Base-by-base conservation (phyloP, 2,113 vertebrate species). In the Candoia aspera region DNA sequence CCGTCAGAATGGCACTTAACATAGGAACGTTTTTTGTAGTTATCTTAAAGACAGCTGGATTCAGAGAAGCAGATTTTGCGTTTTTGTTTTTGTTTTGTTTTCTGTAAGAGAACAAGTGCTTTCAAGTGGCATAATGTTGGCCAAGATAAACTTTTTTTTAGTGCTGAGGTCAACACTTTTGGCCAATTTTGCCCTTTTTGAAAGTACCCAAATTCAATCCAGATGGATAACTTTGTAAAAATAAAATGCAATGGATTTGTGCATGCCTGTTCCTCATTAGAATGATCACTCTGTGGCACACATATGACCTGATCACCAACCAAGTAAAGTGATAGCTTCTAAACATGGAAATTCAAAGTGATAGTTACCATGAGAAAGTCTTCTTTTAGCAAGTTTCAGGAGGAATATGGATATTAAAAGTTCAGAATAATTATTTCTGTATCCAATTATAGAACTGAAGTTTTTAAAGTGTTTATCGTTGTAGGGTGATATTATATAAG, bases 371-470 rank as follows among this genome's bases (percentile, higher is more conserved):
- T 62, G 57, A 84, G 59, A 79, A 88, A 57, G 4, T 68, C 10
- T 87, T 88, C 6, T 54, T 54, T 53, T 86, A 73, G 17, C 24
- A 58, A 58, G 11, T 57, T 86, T 62, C 94, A 89, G 59, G 1
- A 57, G 1, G 23, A 83, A 24, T 85, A 92, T 12, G 84, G 23
- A 90, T 89, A 58, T 5, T 93, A 92, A 92, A 19, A 84, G 89
- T 91, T 91, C 90, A 91, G 89, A 92, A 86, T 64, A 46, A 68
- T 64, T 37, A 68, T 92, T 94, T 93, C 33, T 55, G 84, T 49
- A 86, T 73, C 84, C 37, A 29, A 64, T 91, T 91, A 55, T 64
- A 42, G 23, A 86, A 19, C 60, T 91, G n/a, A 86, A 91, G 23
- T 64, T 64, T 91, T 86, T 55, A 91, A 64, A 86, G 21, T 3